Conservation (phyloP, 2,797 vertebrate genomes). For the Gallirallus australis region DNA sequence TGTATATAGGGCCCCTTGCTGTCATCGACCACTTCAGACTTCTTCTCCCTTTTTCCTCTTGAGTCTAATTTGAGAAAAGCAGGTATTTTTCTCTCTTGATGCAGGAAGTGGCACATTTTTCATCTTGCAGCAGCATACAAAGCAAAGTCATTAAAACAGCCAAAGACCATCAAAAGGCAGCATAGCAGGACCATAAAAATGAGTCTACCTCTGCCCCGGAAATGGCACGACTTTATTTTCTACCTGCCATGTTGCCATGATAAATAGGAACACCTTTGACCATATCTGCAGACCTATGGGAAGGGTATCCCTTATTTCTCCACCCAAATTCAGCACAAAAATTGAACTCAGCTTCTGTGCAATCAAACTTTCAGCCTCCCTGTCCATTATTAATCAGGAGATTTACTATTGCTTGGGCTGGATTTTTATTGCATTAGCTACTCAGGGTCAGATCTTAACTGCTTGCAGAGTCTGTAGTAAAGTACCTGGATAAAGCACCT, state of each 20-base stretch:
- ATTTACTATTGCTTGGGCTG: constrained; percentile 21
- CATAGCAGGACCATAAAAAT: constrained; percentile 60
- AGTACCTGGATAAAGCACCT: not conserved
- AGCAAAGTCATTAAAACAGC: constrained; percentile 53
- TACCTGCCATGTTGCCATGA: constrained; percentile 42
- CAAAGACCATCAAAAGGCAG: constrained; percentile 54
- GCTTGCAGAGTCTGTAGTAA: not conserved
- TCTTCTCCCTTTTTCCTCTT: not conserved
- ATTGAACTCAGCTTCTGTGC: not conserved
- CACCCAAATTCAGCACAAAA: not conserved
- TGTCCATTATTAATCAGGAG: constrained; percentile 36
- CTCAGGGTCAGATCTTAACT: not conserved
- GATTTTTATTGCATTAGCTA: constrained; percentile 37
- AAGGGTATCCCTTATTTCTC: constrained; percentile 23
- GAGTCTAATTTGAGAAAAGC: not conserved
- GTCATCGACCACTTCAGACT: not conserved
- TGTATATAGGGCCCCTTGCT: not conserved
- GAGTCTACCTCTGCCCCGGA: constrained; percentile 41
- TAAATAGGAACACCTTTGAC: constrained; percentile 48
- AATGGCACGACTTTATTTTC: constrained; percentile 54
- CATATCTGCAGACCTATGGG: not conserved
- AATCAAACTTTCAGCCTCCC: not conserved
- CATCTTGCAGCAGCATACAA: constrained; percentile 30
- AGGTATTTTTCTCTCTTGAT: constrained; percentile 13
- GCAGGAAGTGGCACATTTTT: constrained; percentile 40